A percentile compares a stretch with the other conserved stretches of the same genome.
phyloP scores from a whole-genome alignment of 2,113 vertebrate genomes.

The Trematocara marginatum region DNA sequence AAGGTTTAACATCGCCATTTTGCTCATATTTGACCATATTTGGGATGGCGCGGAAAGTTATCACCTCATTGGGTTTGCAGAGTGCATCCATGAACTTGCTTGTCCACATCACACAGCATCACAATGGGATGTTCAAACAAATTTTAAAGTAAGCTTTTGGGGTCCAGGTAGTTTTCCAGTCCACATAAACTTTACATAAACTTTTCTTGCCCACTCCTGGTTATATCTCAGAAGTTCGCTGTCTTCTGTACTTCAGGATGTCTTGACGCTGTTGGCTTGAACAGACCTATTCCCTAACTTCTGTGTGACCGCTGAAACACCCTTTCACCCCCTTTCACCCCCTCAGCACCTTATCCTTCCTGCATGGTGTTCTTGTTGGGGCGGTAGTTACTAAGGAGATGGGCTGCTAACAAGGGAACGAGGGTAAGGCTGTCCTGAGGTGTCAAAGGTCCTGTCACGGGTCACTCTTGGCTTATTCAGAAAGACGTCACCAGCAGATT shows the following conservation, averaged over 20 bases:
- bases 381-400: slow-evolving; percentile 44
- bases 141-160: background rate
- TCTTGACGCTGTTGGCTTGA: background rate
- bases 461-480: slow-evolving; percentile 56
- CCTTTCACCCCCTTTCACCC: background rate
- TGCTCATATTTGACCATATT: background rate
- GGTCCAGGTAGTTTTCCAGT: background rate
- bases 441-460: slow-evolving; percentile 66
- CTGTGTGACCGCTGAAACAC: slow-evolving; percentile 58
- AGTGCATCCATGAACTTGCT: background rate
- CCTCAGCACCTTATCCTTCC: slow-evolving; percentile 5
- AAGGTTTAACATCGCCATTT: background rate
- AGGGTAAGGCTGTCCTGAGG: slow-evolving; percentile 32
- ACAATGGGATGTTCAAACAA: background rate
- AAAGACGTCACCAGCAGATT: slow-evolving; percentile 69
- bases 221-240: background rate
- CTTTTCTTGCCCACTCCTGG: background rate
- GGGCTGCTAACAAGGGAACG: slow-evolving; percentile 30
- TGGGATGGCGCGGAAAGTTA: background rate
- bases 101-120: background rate
- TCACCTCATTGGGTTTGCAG: background rate
- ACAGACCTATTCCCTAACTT: slow-evolving; percentile 54
- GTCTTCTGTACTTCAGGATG: background rate
- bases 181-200: background rate
- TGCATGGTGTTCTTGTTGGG: slow-evolving; percentile 14